Evolutionary conservation across 1,140 invertebrate species (phyloP).

Genomic region (Zaprionus nigranus): DNA sequence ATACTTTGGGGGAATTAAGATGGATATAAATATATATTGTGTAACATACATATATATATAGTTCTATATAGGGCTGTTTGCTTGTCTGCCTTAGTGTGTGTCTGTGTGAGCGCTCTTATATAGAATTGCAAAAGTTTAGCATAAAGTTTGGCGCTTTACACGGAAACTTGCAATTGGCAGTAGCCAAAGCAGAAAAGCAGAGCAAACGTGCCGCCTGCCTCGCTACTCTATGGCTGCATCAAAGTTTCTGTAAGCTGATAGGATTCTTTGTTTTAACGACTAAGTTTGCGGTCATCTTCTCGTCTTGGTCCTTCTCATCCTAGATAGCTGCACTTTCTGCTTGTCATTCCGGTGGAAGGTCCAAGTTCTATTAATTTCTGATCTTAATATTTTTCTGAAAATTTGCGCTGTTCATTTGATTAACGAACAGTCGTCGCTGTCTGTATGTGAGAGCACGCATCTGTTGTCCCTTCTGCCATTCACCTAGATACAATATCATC

Average conservation of each 20-base stretch:
- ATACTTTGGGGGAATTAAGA: constrained; percentile 69
- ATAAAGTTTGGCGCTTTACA: constrained; percentile 79
- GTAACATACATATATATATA: not conserved
- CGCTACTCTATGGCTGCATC: constrained; percentile 26
- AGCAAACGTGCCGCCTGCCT: constrained; percentile 40
- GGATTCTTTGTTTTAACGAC: constrained; percentile 79
- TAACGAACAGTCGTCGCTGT: constrained; percentile 7
- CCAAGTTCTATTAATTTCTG: constrained; percentile 8
- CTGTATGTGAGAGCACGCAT: constrained; percentile 20
- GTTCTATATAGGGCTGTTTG: not conserved
- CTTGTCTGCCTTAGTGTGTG: not conserved
- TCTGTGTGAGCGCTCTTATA: constrained; percentile 23
- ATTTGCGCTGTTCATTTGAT: constrained; percentile 4
- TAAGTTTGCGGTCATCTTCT: constrained; percentile 64
- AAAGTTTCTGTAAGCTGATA: constrained; percentile 73
- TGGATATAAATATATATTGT: constrained; percentile 43
- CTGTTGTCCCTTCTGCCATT: constrained; percentile 48
- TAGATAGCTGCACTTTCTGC: not conserved
- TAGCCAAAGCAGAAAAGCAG: constrained; percentile 20
- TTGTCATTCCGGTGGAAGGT: constrained; percentile 12
- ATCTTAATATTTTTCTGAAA: constrained; percentile 9
- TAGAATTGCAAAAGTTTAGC: constrained; percentile 73
- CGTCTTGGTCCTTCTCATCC: not conserved
- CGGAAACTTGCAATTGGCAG: constrained; percentile 78
- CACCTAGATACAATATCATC: constrained; percentile 48